Percentiles rank a stretch among this genome's conserved stretches.
These are phyloP conservation scores for Sinotaia quadrata DNA, from an alignment of 2,888 invertebrate species.

Conservation along the genomic window DNA sequence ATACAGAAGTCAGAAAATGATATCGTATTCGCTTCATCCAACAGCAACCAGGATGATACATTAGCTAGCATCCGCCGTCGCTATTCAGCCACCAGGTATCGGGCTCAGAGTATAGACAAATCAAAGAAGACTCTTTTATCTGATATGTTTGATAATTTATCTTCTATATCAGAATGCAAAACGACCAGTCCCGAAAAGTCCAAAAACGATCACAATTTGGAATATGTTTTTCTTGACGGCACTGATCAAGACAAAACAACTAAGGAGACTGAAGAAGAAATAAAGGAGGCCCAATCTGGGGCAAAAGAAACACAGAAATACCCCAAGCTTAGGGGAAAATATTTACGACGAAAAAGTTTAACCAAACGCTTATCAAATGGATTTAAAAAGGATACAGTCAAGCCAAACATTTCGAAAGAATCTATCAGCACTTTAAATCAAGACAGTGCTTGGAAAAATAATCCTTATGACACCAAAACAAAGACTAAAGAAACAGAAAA, in stretches of 20 bases:
- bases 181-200: neutral
- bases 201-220: neutral
- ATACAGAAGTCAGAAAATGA: too few species aligned
- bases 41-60: neutral
- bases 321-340: neutral
- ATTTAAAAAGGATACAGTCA: too few species aligned
- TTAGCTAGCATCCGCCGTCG: neutral
- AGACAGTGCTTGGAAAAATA: too few species aligned
- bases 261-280: neutral
- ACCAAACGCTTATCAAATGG: neutral
- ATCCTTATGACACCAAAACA: too few species aligned
- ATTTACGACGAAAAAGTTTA: neutral
- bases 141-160: neutral
- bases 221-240: neutral
- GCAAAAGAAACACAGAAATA: too few species aligned
- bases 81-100: constrained; percentile 1
- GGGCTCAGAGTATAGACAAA: neutral
- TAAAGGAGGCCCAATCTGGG: too few species aligned
- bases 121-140: neutral
- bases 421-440: too few species aligned
- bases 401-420: too few species aligned
- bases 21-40: too few species aligned
- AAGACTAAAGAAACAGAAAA: too few species aligned
- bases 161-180: neutral
- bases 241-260: neutral